Conservation (phyloP, 2,888 invertebrate genomes). For the Chymomyza fuscimana region DNA sequence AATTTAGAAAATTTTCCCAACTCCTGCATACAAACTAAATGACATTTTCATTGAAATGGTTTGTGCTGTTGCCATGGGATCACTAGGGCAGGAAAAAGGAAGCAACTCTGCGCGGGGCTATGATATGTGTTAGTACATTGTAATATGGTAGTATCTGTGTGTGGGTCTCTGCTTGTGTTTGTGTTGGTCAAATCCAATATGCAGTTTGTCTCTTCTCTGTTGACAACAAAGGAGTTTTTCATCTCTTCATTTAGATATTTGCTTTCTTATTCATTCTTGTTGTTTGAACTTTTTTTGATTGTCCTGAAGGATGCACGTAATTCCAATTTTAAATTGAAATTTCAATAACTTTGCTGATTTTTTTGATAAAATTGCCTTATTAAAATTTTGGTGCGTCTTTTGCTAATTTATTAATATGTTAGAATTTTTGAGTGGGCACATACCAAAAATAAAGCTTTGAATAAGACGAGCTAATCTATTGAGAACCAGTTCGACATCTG, state of each 20-base stretch:
- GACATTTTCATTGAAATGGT: constrained; percentile 53
- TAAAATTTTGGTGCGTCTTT: background rate
- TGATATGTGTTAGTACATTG: constrained; percentile 28
- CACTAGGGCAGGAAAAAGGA: constrained; percentile 26
- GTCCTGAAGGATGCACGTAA: background rate
- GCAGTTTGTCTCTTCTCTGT: background rate
- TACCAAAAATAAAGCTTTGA: too few relatives aligned
- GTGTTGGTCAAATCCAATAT: background rate
- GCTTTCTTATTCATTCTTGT: background rate
- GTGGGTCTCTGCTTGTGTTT: background rate
- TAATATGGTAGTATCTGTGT: background rate
- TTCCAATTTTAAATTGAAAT: background rate
- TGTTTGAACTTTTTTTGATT: background rate
- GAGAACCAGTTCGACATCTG: too few relatives aligned
- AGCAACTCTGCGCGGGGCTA: constrained; percentile 28
- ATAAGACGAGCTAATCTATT: too few relatives aligned
- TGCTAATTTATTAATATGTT: too few relatives aligned
- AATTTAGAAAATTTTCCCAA: constrained; percentile 20
- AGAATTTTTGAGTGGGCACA: too few relatives aligned
- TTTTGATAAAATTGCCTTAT: too few relatives aligned
- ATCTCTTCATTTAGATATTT: background rate
- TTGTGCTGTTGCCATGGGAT: constrained; percentile 22
- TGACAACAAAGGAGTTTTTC: background rate
- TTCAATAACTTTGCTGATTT: background rate
- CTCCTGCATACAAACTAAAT: constrained; percentile 13